Evolutionary conservation across 1,140 invertebrate genomes (phyloP).

Genomic region (Lycorma delicatula): DNA sequence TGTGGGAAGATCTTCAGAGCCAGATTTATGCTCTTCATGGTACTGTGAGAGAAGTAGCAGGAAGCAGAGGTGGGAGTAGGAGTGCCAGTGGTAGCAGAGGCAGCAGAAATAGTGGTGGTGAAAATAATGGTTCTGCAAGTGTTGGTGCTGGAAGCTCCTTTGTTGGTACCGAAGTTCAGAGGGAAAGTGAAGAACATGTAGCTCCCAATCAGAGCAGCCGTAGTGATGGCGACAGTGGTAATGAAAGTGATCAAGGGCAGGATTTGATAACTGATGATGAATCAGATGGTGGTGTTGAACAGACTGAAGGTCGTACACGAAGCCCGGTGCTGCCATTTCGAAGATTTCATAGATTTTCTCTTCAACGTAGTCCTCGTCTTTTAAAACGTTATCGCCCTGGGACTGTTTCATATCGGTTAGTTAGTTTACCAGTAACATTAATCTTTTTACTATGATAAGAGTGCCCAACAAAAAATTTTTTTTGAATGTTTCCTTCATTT

Average conservation of each 20-base stretch:
- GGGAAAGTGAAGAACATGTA: neutral
- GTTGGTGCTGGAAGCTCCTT: neutral
- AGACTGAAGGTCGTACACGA: neutral
- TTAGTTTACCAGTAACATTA: no score
- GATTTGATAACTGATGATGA: constrained; percentile 2
- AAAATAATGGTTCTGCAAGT: neutral
- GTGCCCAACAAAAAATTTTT: no score
- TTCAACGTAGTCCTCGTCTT: neutral
- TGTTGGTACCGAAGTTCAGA: no score
- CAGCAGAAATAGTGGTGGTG: neutral
- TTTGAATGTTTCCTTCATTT: no score
- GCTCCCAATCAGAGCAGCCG: neutral
- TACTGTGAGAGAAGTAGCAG: constrained; percentile 36
- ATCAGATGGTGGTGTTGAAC: constrained; percentile 8
- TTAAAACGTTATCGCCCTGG: neutral
- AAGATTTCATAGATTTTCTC: neutral
- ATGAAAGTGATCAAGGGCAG: neutral
- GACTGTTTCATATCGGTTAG: no score
- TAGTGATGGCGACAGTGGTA: neutral
- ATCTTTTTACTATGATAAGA: no score
- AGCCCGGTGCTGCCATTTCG: neutral
- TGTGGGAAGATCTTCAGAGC: constrained; percentile 52
- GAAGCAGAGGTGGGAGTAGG: neutral
- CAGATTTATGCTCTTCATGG: constrained; percentile 46
- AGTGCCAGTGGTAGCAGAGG: neutral